These are phyloP conservation scores for Pachliopta kotzebuea DNA, from an alignment of 2,888 invertebrate species.

Conservation along the genomic window DNA sequence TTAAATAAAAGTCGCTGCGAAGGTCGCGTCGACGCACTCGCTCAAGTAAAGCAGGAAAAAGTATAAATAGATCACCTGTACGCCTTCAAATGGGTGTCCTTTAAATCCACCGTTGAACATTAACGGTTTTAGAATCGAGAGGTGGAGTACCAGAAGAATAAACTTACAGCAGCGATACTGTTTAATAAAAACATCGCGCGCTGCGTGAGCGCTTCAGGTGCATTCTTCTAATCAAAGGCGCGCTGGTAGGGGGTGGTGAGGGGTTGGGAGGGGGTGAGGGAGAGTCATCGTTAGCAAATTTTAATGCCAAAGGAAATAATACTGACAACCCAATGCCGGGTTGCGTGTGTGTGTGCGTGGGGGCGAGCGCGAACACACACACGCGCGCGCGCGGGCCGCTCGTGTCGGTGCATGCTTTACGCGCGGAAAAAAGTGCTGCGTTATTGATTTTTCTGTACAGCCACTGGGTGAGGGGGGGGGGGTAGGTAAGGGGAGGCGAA, in stretches of 20 bases:
- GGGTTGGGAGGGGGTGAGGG: no score
- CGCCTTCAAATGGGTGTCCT: slow-evolving; percentile 1
- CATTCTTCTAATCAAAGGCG: slow-evolving; percentile 61
- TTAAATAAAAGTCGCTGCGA: background rate
- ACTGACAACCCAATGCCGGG: slow-evolving; percentile 60
- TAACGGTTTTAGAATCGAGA: background rate
- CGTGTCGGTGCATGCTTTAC: slow-evolving; percentile 80
- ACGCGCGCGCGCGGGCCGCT: slow-evolving; percentile 49
- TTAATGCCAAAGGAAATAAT: slow-evolving; percentile 68
- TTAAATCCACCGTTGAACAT: background rate
- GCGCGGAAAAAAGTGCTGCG: slow-evolving; percentile 82
- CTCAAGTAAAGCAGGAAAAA: background rate
- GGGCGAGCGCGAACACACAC: slow-evolving; percentile 49
- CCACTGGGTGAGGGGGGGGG: no score
- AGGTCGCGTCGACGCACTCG: background rate
- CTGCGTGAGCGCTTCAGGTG: slow-evolving; percentile 60
- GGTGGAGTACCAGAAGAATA: slow-evolving; percentile 29
- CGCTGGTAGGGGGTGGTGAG: slow-evolving; percentile 43
- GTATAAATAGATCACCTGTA: background rate
- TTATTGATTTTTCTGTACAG: slow-evolving; percentile 81
- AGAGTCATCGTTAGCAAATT: slow-evolving; percentile 52
- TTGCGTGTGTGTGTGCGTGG: slow-evolving; percentile 51
- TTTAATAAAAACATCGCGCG: slow-evolving; percentile 34
- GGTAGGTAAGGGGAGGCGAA: slow-evolving; percentile 47
- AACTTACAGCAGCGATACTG: slow-evolving; percentile 24